phyloP scores from a whole-genome alignment of 2,797 vertebrate genomes.

The Heteromormyrus szaboi region DNA sequence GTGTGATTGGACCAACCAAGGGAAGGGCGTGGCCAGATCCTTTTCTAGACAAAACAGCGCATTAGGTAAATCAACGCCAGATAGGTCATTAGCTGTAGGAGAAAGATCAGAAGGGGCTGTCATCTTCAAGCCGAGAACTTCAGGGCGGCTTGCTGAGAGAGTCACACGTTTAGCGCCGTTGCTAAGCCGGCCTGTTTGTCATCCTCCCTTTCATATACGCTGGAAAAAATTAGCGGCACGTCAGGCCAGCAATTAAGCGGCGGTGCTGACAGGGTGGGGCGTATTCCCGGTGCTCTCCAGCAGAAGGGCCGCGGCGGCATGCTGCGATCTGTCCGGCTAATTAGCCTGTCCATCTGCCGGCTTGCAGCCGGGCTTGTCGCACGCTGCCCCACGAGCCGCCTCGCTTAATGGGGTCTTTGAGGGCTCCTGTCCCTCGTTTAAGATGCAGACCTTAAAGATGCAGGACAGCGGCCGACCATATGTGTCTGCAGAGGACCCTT shows the following conservation, averaged over 20 bases:
- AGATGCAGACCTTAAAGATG: slow-evolving; percentile 14
- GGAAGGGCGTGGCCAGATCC: background rate
- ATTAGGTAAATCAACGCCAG: background rate
- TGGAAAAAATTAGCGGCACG: background rate
- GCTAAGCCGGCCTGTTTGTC: background rate
- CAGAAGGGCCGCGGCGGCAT: slow-evolving; percentile 19
- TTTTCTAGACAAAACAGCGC: background rate
- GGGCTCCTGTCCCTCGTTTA: slow-evolving; percentile 12
- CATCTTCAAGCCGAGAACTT: background rate
- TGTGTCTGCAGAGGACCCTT: background rate
- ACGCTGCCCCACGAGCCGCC: slow-evolving; percentile 25
- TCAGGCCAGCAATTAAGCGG: slow-evolving; percentile 30
- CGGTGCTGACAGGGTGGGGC: background rate
- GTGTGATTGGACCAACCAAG: background rate
- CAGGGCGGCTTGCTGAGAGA: background rate
- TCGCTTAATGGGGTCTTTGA: slow-evolving; percentile 28
- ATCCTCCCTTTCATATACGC: background rate
- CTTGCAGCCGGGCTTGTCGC: slow-evolving; percentile 16
- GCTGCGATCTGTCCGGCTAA: slow-evolving; percentile 29
- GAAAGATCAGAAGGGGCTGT: background rate
- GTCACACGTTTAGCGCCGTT: background rate
- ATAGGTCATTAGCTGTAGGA: slow-evolving; percentile 7
- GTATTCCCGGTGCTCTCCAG: slow-evolving; percentile 21
- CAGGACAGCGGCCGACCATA: background rate
- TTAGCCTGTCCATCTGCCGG: slow-evolving; percentile 38